Base-by-base conservation (phyloP, 2,888 invertebrate genomes). In the Apodemia mormo region DNA sequence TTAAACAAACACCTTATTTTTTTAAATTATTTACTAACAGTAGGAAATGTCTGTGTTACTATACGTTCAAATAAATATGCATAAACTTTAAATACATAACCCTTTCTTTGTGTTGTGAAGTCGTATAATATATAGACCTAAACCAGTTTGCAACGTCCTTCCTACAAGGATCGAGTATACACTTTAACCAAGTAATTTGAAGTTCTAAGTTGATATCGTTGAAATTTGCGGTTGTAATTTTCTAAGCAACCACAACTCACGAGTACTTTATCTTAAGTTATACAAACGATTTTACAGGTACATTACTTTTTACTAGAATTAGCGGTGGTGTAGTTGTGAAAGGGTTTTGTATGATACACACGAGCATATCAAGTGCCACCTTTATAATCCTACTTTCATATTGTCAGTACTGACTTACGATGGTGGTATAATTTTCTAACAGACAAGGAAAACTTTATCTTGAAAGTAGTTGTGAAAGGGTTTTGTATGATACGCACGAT, bases 81-180 rank as follows among this genome's bases (percentile, higher is more conserved):
- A 37, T 37, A 33, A 33, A 4, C 22, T 22, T 22, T 22, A 22
- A 22, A 43, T 2, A 45, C 10, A 10, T 45, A 14, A 52, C 49
- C n/a, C n/a, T 52, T 52, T 52, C 49, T 10, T 52, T 52, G 6
- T n/a, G 14, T 6, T 6, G n/a, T n/a, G 6, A 10, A 52, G 49
- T n/a, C 14, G 49, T 52, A 52, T 52, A 52, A 52, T 52, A 52
- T 14, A 52, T 52, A 52, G 49, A 52, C n/a, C 14, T n/a, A 61
- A 61, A 61, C 61, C 30, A 61, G 61, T 58, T 61, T 33, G 10
- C 56, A 12, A 61, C 14, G 61, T 61, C 61, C 61, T 61, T 61
- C 33, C 61, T 61, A 33, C 12, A 61, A 30, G 58, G 22, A 58
- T 58, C 12, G 58, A 7, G 61, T 30, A 33, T 61, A 30, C 33